phyloP scores from a whole-genome alignment of 2,888 invertebrate species.

The Melanotus villosus region DNA sequence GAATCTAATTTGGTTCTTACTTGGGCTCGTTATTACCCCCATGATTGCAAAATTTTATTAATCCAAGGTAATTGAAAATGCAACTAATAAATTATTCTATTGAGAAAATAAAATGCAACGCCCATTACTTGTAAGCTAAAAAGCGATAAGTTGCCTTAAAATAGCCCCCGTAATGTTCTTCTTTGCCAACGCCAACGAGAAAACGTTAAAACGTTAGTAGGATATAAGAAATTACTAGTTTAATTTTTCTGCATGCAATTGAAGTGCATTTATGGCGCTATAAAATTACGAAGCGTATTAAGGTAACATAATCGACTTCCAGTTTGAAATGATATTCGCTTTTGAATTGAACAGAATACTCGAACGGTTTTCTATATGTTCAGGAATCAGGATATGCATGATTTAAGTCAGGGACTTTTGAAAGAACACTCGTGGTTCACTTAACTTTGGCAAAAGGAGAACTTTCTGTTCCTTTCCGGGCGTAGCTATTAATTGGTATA shows the following conservation, averaged over 20 bases:
- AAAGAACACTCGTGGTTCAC: too few relatives aligned
- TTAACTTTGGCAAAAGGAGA: too few relatives aligned
- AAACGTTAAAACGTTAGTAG: background rate
- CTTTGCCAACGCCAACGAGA: background rate
- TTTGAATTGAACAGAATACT: background rate
- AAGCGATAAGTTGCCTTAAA: background rate
- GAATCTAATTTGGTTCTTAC: background rate
- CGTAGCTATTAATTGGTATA: too few relatives aligned
- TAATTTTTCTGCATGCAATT: background rate
- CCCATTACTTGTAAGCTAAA: constrained; percentile 2
- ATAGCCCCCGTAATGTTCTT: background rate
- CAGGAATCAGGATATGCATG: too few relatives aligned
- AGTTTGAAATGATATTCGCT: background rate
- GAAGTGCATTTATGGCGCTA: constrained; percentile 9
- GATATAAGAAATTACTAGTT: constrained; percentile 2
- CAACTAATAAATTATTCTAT: constrained; percentile 10
- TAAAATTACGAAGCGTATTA: constrained; percentile 3
- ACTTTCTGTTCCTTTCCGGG: too few relatives aligned
- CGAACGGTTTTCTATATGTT: background rate
- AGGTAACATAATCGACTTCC: constrained; percentile 4
- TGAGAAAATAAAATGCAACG: background rate
- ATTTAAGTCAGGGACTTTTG: too few relatives aligned
- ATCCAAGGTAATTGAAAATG: constrained; percentile 21
- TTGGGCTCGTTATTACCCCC: background rate
- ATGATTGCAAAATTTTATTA: constrained; percentile 15